These are phyloP conservation scores for Eira barbara DNA, from an alignment of 2,113 vertebrate species.

Conservation along the genomic window DNA sequence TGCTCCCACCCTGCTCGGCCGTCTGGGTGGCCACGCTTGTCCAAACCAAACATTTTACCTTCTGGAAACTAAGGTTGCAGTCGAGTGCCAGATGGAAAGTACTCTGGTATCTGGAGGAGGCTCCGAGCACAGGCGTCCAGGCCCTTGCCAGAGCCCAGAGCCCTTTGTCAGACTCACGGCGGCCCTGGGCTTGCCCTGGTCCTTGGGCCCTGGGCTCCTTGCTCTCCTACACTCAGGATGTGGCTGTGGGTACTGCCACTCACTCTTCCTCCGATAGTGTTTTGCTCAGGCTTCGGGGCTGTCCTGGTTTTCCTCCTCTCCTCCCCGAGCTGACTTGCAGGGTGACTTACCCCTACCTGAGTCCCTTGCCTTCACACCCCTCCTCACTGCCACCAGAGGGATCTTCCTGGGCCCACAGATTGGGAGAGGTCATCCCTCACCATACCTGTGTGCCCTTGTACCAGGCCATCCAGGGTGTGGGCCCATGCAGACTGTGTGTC, in stretches of 20 bases:
- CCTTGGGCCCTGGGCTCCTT: background rate
- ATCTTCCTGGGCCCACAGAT: background rate
- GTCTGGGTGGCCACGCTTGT: conserved; percentile 56
- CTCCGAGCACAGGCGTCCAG: background rate
- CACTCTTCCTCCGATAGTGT: fast-evolving
- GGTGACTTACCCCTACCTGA: too few relatives aligned
- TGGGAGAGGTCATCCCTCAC: background rate
- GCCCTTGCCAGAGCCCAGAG: background rate
- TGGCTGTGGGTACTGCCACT: background rate
- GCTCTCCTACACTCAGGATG: background rate
- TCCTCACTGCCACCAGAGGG: background rate
- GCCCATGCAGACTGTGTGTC: background rate
- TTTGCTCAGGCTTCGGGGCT: background rate
- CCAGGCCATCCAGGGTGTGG: background rate
- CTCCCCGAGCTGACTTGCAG: background rate
- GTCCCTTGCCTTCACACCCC: background rate
- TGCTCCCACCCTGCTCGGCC: background rate
- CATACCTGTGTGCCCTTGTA: background rate
- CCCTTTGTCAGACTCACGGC: background rate
- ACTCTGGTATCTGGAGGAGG: background rate
- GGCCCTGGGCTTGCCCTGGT: background rate
- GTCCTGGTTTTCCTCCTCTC: background rate
- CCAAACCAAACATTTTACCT: conserved; percentile 54
- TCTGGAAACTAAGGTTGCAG: conserved; percentile 38
- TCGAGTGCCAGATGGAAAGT: conserved; percentile 3